Base-by-base conservation (phyloP, 2,888 invertebrate genomes). In the Asteroscopus sphinx region DNA sequence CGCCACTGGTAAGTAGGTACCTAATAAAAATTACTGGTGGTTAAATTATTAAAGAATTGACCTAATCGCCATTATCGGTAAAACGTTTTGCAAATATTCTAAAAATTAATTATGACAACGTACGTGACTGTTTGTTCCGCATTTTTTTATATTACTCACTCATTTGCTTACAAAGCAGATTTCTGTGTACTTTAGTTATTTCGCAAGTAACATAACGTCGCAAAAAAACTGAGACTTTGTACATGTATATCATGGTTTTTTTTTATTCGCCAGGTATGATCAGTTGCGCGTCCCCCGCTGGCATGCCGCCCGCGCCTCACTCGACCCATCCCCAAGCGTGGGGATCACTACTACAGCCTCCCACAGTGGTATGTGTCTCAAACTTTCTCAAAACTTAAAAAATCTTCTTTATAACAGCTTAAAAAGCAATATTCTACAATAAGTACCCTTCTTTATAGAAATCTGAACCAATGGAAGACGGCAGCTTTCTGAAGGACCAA, bases 401-500 rank as follows among this genome's bases (percentile, higher is more conserved):
- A 6, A 0, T n/a, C 21, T 26, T 36, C 7, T 7, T 11, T 9
- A n/a, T 4, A 13, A 17, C n/a, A 11, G 7, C 28, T 33, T 15
- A 9, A 37, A 33, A 11, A 1, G n/a, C 16, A 28, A 33, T 35
- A 8, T 52, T 55, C 61, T 77, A 71, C 49, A 76, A 67, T 28
- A 13, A 32, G 17, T 46, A 15, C 59, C 61, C 55, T 82, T 83
- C 58, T 85, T 88, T 93, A 11, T 90, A 96, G 96, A 96, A 96
- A 94, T 88, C 94, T 62, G 95, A 95, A 83, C 93, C 85, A 55
- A 92, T 85, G 89, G 93, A 91, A 64, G 93, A 90, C 9, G 85
- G 87, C 39, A 90, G 84, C 67, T 94, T 90, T 73, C 74, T 91
- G 6, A 95, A 95, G 75, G 95, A 95, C 62, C 96, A 95, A 72